Evolutionary conservation across 1,140 invertebrate genomes (phyloP).

Genomic region (Cydia strobilella): DNA sequence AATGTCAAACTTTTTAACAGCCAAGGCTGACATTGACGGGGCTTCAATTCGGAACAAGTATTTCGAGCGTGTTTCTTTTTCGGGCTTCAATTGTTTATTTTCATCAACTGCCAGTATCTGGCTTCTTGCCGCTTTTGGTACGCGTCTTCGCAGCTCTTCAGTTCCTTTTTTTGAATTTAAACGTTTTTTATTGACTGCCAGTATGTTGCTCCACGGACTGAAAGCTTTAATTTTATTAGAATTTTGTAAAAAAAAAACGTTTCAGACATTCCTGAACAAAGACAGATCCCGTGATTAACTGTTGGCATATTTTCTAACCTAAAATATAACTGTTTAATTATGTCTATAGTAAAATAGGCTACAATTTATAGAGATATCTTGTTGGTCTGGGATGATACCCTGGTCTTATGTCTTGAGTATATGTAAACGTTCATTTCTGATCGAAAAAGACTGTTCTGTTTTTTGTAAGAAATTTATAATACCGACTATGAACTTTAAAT

Average conservation of each 20-base stretch:
- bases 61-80: not conserved
- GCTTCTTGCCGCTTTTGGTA: not conserved
- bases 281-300: slow-evolving; percentile 31
- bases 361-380: slow-evolving; percentile 42
- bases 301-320: slow-evolving; percentile 40
- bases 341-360: slow-evolving; percentile 37
- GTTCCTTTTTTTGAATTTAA: slow-evolving; percentile 43
- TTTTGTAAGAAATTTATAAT: slow-evolving; percentile 35
- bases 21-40: too few relatives aligned
- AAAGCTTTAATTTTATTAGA: slow-evolving; percentile 45
- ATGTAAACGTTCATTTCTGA: slow-evolving; percentile 41
- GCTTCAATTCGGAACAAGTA: not conserved
- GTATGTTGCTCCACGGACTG: slow-evolving; percentile 42
- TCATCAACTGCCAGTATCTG: not conserved
- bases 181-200: slow-evolving; percentile 39
- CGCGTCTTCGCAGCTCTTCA: not conserved
- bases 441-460: slow-evolving; percentile 52
- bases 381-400: slow-evolving; percentile 46
- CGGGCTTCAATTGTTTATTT: not conserved
- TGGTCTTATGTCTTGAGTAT: slow-evolving; percentile 52
- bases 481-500: slow-evolving; percentile 34
- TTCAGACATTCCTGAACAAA: slow-evolving; percentile 52
- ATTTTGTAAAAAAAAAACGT: slow-evolving; percentile 36
- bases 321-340: slow-evolving; percentile 42
- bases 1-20: not conserved